Base-by-base conservation (phyloP, 2,888 invertebrate genomes). In the Ceratothoa steindachneri region DNA sequence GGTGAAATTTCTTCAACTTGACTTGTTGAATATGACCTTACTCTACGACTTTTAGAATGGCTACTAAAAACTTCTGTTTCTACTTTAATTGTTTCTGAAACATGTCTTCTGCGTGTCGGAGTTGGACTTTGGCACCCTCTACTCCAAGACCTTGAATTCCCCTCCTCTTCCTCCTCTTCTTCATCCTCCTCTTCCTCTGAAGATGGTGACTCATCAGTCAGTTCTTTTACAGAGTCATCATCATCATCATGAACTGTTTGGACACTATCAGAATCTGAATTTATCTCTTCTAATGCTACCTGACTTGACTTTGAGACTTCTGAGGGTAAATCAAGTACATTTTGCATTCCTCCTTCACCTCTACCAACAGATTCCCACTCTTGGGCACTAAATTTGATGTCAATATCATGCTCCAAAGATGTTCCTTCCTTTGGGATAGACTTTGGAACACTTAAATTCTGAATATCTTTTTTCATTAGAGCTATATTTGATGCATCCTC, bases 321-420 rank as follows among this genome's bases (percentile, higher is more conserved):
- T 30, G 70, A 67, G 12, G 73, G 76, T 2, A 64, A 29, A 12
- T 55, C 77, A 4, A 77, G 67, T 30, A 73, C 51, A 28, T 66
- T 71, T 15, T 64, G 31, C 24, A 68, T 31, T 19, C 77, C 73
- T 12, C 77, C 77, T 60, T 77, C 71, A 9, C 77, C 77, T 30
- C 73, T 67, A n/a, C 77, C 77, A 27, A 77, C 77, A n/a, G 73
- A 67, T 9, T 72, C 77, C 77, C 77, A 77, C 51, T 77, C 77
- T 31, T 70, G 73, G 12, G 77, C 73, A 60, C 77, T 77, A 60
- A 77, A 77, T 5, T 72, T 52, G 19, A 77, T 77, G 29, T 77
- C 77, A 53, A 77, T 77, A 30, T 76, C 75, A 74, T 72, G 73
- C 52, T 77, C 77, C 5, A 77, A 55, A 1, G 60, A 60, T 53